Evolutionary conservation across 2,797 vertebrate species (phyloP), one percentile per base, ranked within the genome.

Genomic region (Choloepus didactylus): DNA sequence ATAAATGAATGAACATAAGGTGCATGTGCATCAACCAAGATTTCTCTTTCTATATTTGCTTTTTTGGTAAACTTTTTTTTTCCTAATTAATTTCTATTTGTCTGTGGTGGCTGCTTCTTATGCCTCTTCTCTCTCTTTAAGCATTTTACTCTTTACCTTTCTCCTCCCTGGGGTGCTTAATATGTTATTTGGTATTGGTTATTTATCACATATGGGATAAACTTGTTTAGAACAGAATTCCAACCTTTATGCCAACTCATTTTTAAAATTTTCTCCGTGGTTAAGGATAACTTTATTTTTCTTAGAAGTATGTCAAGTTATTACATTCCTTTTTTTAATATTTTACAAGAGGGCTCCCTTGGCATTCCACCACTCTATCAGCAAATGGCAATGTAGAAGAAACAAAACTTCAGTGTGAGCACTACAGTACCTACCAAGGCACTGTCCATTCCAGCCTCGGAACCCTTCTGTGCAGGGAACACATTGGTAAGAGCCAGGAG

Each of bases 401-500:
- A 90, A 77, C n/a, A 84, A 70, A 69, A 94, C 6, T 14, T 9
- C 2, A 70, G 75, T 18, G 49, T 16, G 73, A 86, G 60, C 9
- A 94, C 35, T 19, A 89, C 9, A 5, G 72, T 76, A 98, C 99
- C 72, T 98, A 99, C 99, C 99, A 25, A 98, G 98, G 97, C 99
- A 99, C 59, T 98, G 98, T 75, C 99, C 99, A 1, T 98, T 99
- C 97, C 98, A 99, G 83, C 98, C 99, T 96, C 98, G 97, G 97
- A 99, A 99, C 11, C 99, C 99, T 67, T 98, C 96, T 27, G 98
- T 98, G 98, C 99, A 99, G 82, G 99, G 98, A 88, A 99, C 98
- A 85, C 99, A 99, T 75, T 98, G 98, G 97, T 99, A 99, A 79
- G 99, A 98, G 29, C 99, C 99, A 0, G 98, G 99, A 95, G 98